Conservation (phyloP, 2,797 vertebrate genomes). For the Eidolon dupreanum region DNA sequence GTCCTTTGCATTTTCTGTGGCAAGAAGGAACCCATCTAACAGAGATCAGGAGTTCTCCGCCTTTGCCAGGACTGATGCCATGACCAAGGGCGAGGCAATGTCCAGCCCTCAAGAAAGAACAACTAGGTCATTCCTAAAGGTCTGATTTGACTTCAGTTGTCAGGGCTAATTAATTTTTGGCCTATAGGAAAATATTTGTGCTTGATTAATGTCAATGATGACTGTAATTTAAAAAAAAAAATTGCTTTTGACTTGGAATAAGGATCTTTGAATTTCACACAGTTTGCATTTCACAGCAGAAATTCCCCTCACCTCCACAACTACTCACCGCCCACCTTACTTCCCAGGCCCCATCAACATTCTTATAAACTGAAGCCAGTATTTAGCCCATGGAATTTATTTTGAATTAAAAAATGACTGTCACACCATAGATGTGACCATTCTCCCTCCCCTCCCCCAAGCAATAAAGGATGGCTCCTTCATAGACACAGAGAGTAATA, state of each 20-base stretch:
- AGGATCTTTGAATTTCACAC: background rate
- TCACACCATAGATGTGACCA: background rate
- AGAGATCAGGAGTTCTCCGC: background rate
- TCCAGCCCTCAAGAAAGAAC: background rate
- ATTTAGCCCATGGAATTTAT: background rate
- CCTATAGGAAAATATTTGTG: conserved; percentile 48
- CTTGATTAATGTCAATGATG: conserved; percentile 53
- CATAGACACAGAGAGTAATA: background rate
- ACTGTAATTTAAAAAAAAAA: conserved; percentile 33
- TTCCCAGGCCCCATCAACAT: background rate
- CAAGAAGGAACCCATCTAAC: conserved; percentile 3
- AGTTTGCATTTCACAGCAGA: background rate
- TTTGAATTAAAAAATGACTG: background rate
- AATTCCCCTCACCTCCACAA: background rate
- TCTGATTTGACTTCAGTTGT: conserved; percentile 56
- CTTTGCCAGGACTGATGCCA: background rate
- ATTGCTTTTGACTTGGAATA: background rate
- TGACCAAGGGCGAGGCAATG: background rate
- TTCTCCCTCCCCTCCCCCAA: background rate
- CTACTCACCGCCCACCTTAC: fast-evolving
- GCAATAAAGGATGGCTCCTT: background rate
- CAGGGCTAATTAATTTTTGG: conserved; percentile 56
- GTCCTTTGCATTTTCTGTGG: background rate
- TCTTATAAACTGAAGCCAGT: background rate
- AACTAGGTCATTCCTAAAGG: conserved; percentile 54